Evolutionary conservation across 2,797 vertebrate species (phyloP).

Genomic region (Coreius guichenoti): DNA sequence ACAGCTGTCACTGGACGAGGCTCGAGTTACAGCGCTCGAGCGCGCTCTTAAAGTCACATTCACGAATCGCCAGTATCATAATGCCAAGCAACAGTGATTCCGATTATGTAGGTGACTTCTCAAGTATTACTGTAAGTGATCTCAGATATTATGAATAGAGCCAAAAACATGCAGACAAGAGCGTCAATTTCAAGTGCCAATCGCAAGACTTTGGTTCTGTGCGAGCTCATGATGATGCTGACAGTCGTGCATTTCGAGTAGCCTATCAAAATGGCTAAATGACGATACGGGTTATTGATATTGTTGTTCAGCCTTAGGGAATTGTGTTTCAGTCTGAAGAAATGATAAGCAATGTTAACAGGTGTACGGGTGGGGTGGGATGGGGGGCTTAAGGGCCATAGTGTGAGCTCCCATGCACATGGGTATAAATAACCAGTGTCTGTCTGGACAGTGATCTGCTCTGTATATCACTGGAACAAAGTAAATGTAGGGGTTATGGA

Average conservation of each 20-base stretch:
- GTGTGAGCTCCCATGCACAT: constrained; percentile 20
- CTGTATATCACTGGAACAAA: constrained; percentile 1
- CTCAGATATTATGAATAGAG: background rate
- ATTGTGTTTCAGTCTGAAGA: constrained; percentile 36
- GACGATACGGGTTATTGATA: constrained; percentile 6
- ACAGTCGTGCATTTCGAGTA: background rate
- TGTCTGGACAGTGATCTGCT: constrained; percentile 24
- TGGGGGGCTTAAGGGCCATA: background rate
- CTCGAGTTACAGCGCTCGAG: constrained; percentile 73
- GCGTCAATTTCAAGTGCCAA: constrained; percentile 6
- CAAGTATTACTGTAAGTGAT: constrained; percentile 5
- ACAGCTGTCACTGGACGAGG: constrained; percentile 74
- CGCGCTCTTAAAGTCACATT: constrained; percentile 68
- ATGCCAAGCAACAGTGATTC: constrained; percentile 41
- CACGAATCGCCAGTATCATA: constrained; percentile 63
- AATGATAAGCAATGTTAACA: constrained; percentile 41
- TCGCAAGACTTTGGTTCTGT: background rate
- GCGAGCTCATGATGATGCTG: background rate
- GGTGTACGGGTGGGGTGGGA: constrained; percentile 27
- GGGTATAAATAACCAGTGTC: constrained; percentile 51
- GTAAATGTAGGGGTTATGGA: constrained; percentile 19
- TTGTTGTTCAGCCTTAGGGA: constrained; percentile 5
- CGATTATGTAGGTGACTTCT: constrained; percentile 13
- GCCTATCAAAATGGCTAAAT: background rate
- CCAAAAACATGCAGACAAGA: constrained; percentile 11